phyloP scores from a whole-genome alignment of 2,113 vertebrate genomes.

The Petroica traversi region DNA sequence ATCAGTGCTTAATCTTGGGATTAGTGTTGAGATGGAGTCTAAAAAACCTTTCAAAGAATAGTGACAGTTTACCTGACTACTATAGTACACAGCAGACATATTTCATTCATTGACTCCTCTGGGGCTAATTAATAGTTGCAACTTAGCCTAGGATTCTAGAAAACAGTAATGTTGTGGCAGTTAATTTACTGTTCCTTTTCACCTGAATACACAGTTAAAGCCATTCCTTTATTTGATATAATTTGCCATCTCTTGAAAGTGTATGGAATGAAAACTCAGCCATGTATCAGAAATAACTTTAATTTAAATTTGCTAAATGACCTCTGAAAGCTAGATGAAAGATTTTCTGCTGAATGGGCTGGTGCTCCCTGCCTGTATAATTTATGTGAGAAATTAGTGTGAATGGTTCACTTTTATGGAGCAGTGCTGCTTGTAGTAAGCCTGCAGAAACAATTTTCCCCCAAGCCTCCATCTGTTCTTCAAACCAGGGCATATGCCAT shows the following conservation, averaged over 20 bases:
- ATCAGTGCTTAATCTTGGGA: not conserved
- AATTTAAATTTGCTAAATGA: constrained; percentile 78
- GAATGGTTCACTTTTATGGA: constrained; percentile 79
- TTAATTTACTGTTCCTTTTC: constrained; percentile 29
- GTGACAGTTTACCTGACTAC: constrained; percentile 44
- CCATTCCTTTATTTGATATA: constrained; percentile 54
- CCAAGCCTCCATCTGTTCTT: constrained; percentile 86
- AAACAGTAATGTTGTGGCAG: constrained; percentile 16
- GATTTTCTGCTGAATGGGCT: constrained; percentile 78
- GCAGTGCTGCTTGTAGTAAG: constrained; percentile 76
- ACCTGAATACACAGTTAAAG: constrained; percentile 13
- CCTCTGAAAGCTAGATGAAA: constrained; percentile 75
- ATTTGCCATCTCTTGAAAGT: constrained; percentile 57
- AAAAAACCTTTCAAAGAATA: constrained; percentile 21
- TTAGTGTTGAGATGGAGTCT: not conserved
- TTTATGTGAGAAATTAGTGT: constrained; percentile 82
- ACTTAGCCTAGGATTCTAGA: constrained; percentile 11
- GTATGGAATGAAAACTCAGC: constrained; percentile 46
- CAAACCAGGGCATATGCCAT: constrained; percentile 82
- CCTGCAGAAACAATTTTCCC: constrained; percentile 82
- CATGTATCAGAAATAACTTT: constrained; percentile 74
- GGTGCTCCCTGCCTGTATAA: constrained; percentile 73
- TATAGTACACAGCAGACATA: not conserved
- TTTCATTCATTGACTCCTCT: constrained; percentile 46
- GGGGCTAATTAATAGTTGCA: constrained; percentile 64